These are phyloP conservation scores for Odontamblyopus rebecca DNA, from an alignment of 2,797 vertebrate species.

Conservation along the genomic window DNA sequence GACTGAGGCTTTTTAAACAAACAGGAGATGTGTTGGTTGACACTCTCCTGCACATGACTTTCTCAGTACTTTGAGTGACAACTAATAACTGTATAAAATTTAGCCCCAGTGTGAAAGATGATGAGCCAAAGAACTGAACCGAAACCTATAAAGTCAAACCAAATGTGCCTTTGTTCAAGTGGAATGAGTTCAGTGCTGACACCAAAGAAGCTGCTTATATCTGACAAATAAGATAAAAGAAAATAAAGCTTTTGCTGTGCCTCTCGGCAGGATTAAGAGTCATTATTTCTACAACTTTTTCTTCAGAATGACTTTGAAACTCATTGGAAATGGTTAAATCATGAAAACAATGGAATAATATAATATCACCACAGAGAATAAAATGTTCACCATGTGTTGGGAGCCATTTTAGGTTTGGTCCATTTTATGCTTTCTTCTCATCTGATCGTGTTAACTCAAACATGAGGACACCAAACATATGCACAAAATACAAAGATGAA, in stretches of 20 bases:
- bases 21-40: constrained; percentile 18
- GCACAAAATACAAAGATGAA: background rate
- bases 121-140: constrained; percentile 27
- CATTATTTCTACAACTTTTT: constrained; percentile 34
- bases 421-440: constrained; percentile 22
- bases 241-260: constrained; percentile 7
- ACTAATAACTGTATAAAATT: background rate
- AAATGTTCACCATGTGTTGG: constrained; percentile 39
- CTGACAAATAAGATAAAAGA: constrained; percentile 30
- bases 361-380: constrained; percentile 15
- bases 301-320: constrained; percentile 51
- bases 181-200: constrained; percentile 29
- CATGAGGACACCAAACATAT: background rate
- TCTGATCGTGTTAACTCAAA: background rate
- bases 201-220: constrained; percentile 37
- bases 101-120: background rate
- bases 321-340: constrained; percentile 45
- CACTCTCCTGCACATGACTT: background rate
- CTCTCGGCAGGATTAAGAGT: constrained; percentile 45
- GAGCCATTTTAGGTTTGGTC: constrained; percentile 3
- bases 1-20: constrained; percentile 22
- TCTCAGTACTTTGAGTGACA: constrained; percentile 5
- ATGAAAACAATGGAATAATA: constrained; percentile 35
- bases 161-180: constrained; percentile 27
- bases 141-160: constrained; percentile 21